Evolutionary conservation across 2,113 vertebrate species (phyloP).

Genomic region (Campylomormyrus numenius): DNA sequence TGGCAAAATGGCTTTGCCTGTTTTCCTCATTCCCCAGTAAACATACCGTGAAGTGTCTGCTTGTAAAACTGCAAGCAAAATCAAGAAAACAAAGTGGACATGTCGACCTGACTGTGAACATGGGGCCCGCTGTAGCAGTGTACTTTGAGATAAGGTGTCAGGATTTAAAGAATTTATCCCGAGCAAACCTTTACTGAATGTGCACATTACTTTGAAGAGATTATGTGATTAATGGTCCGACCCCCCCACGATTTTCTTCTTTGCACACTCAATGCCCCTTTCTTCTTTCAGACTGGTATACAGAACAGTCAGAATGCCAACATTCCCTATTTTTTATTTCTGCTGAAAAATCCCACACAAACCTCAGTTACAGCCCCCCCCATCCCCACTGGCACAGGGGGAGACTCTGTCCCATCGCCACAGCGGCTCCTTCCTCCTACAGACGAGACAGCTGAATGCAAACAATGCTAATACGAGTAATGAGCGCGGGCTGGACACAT

Average conservation of each 20-base stretch:
- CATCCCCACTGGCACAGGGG: constrained; percentile 3
- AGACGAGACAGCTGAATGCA: constrained; percentile 41
- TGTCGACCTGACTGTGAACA: not conserved
- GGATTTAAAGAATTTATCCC: not conserved
- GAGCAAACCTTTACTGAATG: not conserved
- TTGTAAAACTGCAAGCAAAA: not conserved
- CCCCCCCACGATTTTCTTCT: not conserved
- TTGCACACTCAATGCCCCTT: not conserved
- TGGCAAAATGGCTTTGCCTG: not conserved
- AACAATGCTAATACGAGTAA: constrained; percentile 31
- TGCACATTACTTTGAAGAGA: not conserved
- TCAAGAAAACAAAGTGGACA: not conserved
- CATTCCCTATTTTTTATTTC: constrained; percentile 45
- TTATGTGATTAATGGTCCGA: not conserved
- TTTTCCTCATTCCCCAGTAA: not conserved
- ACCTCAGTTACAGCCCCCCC: constrained; percentile 50
- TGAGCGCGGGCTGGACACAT: constrained; percentile 19
- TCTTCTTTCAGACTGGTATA: constrained; percentile 12
- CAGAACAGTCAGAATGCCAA: constrained; percentile 27
- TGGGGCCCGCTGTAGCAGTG: not conserved
- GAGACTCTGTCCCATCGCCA: constrained; percentile 29
- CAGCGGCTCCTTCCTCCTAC: constrained; percentile 45
- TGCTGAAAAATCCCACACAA: constrained; percentile 49
- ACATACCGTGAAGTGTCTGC: not conserved
- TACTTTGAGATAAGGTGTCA: not conserved